Conservation (phyloP, 2,888 invertebrate genomes). For the Tetragnatha montana region DNA sequence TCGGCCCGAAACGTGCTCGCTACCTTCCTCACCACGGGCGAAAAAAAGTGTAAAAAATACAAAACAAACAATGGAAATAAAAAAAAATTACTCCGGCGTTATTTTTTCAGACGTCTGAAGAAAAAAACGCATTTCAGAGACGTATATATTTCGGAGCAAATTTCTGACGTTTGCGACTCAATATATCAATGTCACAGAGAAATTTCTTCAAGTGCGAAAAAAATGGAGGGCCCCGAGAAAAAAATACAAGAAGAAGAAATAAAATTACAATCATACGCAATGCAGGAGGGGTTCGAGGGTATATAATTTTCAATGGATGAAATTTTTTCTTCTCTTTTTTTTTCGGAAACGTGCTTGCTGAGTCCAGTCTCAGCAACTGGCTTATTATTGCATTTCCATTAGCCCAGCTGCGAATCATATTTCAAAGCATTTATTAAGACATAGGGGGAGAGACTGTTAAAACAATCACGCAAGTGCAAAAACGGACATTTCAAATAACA, state of each 20-base stretch:
- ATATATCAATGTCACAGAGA: constrained; percentile 58
- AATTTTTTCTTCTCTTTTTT: constrained; percentile 11
- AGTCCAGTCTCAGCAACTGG: constrained; percentile 7
- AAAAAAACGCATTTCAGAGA: neutral
- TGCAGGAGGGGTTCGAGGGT: constrained; percentile 23
- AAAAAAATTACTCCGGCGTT: constrained; percentile 8
- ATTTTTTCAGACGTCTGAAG: neutral
- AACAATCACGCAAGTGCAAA: constrained; percentile 45
- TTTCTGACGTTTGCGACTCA: constrained; percentile 57
- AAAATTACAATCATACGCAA: constrained; percentile 57
- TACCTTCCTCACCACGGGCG: neutral
- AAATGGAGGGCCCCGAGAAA: constrained; percentile 12
- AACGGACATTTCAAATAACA: neutral
- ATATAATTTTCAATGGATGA: constrained; percentile 42
- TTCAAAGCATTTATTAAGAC: constrained; percentile 53
- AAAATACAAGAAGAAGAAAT: constrained; percentile 14
- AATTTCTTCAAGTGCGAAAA: neutral
- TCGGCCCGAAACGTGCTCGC: neutral
- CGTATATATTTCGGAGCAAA: constrained; percentile 36
- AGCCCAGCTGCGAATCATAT: constrained; percentile 36
- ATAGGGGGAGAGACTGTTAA: constrained; percentile 22
- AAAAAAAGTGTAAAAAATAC: constrained; percentile 2
- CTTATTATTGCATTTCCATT: constrained; percentile 41
- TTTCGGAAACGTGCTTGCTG: constrained; percentile 3
- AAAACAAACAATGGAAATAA: neutral